phyloP scores from a whole-genome alignment of 2,797 vertebrate species.

The Pantherophis vulpinus region DNA sequence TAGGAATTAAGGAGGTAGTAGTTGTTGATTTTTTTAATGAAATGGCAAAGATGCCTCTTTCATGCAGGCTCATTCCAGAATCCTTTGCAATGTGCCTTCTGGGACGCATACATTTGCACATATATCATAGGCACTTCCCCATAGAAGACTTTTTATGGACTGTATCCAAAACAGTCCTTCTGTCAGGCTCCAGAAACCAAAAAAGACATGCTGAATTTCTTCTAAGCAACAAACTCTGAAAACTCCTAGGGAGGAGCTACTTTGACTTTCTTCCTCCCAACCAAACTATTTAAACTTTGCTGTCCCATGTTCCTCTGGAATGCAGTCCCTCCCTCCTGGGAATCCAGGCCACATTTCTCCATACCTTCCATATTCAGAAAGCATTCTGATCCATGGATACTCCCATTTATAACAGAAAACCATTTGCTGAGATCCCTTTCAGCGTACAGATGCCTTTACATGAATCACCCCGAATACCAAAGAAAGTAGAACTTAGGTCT shows the following conservation, averaged over 20 bases:
- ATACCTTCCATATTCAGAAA: neutral
- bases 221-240: neutral
- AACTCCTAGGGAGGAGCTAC: neutral
- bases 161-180: neutral
- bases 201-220: neutral
- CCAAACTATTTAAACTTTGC: neutral
- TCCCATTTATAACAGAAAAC: neutral
- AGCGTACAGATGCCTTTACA: neutral
- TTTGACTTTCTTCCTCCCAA: neutral
- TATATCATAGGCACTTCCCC: neutral
- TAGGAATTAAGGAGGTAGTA: neutral
- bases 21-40: neutral
- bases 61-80: neutral
- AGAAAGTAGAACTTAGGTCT: neutral
- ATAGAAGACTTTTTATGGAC: neutral
- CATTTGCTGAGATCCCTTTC: neutral
- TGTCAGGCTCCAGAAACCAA: neutral
- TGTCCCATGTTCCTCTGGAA: neutral
- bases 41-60: neutral
- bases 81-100: neutral
- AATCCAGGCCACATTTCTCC: neutral
- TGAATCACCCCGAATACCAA: neutral
- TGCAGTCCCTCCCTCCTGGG: neutral
- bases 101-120: neutral
- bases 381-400: neutral